Evolutionary conservation across 2,797 vertebrate species (phyloP).

Genomic region (Cirrhinus molitorella): DNA sequence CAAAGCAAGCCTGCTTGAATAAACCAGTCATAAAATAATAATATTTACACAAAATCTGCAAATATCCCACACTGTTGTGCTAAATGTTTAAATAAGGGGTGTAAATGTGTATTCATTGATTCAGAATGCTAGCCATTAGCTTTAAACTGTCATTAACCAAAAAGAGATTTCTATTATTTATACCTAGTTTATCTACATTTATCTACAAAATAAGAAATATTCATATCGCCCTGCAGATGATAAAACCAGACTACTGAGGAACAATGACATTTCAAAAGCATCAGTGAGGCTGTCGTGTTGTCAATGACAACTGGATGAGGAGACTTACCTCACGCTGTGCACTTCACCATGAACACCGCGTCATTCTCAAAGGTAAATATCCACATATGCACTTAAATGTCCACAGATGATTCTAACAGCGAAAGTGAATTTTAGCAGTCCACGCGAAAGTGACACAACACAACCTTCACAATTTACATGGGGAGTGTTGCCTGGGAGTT

Average conservation of each 20-base stretch:
- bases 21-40: not conserved
- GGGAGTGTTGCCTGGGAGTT: not conserved
- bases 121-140: slow-evolving; percentile 26
- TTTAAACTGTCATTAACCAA: slow-evolving; percentile 8
- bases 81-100: not conserved
- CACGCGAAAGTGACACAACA: not conserved
- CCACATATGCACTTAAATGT: not conserved
- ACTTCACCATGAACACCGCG: not conserved
- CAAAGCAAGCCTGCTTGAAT: not conserved
- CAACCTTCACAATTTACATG: not conserved
- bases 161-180: not conserved
- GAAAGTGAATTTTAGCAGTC: not conserved
- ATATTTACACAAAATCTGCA: not conserved
- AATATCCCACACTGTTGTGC: not conserved
- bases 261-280: slow-evolving; percentile 32
- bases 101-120: not conserved
- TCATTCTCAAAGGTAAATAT: not conserved
- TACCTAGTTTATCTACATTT: not conserved
- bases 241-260: not conserved
- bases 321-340: slow-evolving; percentile 21
- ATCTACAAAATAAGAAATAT: too few species aligned
- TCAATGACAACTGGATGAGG: slow-evolving; percentile 43
- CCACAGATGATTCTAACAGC: not conserved
- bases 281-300: slow-evolving; percentile 8
- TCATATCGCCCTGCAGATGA: not conserved